Evolutionary conservation across 2,888 invertebrate species (phyloP).

Genomic region (Drosophila monieri): DNA sequence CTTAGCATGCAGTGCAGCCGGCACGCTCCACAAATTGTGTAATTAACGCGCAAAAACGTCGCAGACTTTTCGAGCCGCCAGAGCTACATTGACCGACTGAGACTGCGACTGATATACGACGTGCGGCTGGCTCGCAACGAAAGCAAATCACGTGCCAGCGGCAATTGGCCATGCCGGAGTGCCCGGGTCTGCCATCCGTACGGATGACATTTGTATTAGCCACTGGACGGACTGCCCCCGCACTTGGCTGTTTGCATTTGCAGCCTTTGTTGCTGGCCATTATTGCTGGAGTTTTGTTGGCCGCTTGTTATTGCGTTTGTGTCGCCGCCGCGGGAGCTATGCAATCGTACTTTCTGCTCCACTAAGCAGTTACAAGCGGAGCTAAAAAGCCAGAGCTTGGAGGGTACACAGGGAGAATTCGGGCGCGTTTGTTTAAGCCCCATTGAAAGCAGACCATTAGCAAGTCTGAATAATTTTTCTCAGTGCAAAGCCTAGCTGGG

Average conservation of each 20-base stretch:
- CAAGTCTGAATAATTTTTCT: not conserved
- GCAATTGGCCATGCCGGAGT: constrained; percentile 53
- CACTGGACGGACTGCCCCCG: constrained; percentile 22
- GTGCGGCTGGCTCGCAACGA: constrained; percentile 33
- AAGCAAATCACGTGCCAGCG: constrained; percentile 77
- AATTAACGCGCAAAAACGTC: constrained; percentile 55
- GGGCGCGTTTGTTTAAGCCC: not conserved
- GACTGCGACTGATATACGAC: constrained; percentile 49
- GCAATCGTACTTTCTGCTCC: constrained; percentile 66
- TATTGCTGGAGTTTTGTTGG: constrained; percentile 9
- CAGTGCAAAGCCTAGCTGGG: constrained; percentile 22
- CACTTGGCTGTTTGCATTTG: constrained; percentile 23
- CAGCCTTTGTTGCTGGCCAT: not conserved
- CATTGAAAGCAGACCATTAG: not conserved
- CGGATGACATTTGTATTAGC: constrained; percentile 68
- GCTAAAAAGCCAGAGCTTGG: constrained; percentile 16
- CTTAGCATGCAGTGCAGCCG: constrained; percentile 54
- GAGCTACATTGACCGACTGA: constrained; percentile 44
- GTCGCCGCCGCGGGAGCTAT: constrained; percentile 21
- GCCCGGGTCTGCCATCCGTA: constrained; percentile 40
- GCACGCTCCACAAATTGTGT: constrained; percentile 55
- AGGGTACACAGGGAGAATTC: constrained; percentile 1
- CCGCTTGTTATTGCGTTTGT: constrained; percentile 20
- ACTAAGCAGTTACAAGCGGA: constrained; percentile 56
- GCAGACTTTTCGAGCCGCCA: constrained; percentile 14